A percentile compares a stretch with the other conserved stretches of the same genome.
Evolutionary conservation across 2,888 invertebrate species (phyloP).

Genomic region (Tipula confusa): DNA sequence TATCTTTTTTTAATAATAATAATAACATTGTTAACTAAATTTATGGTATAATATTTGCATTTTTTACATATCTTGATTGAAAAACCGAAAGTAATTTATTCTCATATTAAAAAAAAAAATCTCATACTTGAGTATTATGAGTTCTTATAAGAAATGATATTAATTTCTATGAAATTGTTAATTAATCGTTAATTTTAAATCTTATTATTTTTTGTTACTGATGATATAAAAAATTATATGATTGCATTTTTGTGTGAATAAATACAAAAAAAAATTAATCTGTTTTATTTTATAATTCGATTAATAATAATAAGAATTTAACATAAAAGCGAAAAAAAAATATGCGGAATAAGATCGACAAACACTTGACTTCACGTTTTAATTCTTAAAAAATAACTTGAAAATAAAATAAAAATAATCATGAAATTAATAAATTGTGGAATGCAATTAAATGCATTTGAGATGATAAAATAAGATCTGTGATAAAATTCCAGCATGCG

Average conservation of each 20-base stretch:
- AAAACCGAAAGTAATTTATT: background rate
- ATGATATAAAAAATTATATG: background rate
- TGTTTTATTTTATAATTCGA: background rate
- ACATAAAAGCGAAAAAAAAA: background rate
- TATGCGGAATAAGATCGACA: background rate
- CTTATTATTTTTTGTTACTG: background rate
- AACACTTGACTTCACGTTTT: background rate
- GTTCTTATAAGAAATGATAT: background rate
- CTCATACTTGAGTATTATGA: background rate
- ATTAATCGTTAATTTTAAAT: background rate
- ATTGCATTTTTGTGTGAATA: background rate
- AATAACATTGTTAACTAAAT: background rate
- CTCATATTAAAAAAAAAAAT: background rate
- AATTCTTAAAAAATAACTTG: background rate
- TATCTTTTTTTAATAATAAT: background rate
- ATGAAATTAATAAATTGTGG: background rate
- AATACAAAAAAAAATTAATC: background rate
- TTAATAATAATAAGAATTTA: background rate
- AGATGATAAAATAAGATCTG: conserved; percentile 3
- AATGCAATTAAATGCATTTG: background rate
- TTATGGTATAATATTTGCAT: conserved; percentile 6
- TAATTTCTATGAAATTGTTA: background rate
- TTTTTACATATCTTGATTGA: background rate
- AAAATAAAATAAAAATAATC: background rate
- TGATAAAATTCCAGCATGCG: conserved; percentile 20